Conservation (phyloP, 2,113 vertebrate genomes). For the Eurystomus gularis region DNA sequence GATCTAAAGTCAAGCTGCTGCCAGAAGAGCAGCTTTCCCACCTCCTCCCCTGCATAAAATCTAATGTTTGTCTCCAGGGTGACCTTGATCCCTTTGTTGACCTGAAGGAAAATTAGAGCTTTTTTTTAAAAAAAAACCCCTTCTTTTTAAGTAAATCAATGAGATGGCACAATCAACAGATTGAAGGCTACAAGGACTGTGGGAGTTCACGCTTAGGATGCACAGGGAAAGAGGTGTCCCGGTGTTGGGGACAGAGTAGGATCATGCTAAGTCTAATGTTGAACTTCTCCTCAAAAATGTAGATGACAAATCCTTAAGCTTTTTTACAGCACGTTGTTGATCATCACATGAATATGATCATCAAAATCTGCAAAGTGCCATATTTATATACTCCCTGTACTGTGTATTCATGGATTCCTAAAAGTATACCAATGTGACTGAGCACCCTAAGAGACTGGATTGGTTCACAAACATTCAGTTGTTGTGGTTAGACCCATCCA, state of each 20-base stretch:
- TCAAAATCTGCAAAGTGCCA: not conserved
- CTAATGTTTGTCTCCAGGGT: not conserved
- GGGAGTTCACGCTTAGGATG: not conserved
- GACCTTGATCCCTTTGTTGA: not conserved
- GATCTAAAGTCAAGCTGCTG: not conserved
- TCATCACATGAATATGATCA: not conserved
- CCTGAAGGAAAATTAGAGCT: not conserved
- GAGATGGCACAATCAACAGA: not conserved
- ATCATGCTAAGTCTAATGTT: not conserved
- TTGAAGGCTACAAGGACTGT: not conserved
- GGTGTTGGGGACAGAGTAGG: not conserved
- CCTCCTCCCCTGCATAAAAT: not conserved
- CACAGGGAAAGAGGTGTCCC: not conserved
- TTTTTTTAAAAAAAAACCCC: not conserved
- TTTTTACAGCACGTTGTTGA: not conserved
- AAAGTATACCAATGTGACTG: not conserved
- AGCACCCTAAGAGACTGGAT: not conserved
- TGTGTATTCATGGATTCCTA: not conserved
- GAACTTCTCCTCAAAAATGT: not conserved
- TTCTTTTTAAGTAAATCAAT: not conserved
- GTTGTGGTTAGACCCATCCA: no score
- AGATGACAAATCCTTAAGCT: not conserved
- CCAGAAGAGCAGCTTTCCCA: not conserved
- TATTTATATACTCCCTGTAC: not conserved
- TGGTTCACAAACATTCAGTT: not conserved